Evolutionary conservation across 1,140 invertebrate genomes (phyloP), one percentile per base, ranked within the genome.

Genomic region (Eubasilissa regina): DNA sequence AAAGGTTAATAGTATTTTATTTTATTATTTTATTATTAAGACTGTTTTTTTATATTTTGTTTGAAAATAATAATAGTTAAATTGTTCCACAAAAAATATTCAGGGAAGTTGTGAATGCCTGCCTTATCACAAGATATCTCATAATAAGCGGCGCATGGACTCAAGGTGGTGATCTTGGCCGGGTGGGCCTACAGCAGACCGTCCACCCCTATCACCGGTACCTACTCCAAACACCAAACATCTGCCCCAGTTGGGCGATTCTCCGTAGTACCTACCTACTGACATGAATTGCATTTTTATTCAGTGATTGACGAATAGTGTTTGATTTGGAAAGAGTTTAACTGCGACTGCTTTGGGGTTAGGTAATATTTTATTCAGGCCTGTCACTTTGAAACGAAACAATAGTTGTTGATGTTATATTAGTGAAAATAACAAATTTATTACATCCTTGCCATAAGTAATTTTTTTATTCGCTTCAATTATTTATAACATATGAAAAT

Each of bases 101-200:
- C 17, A 19, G 25, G 11, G 11, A 6, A 64, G 60, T 64, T 64
- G 25, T 35, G 60, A 43, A 10, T 35, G 15, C 66, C 66, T 70
- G 66, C 21, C 43, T 70, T 47, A 47, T 70, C 43, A 60, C 10
- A 19, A 47, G 66, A 48, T 47, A 70, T 70, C 66, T 70, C n/a
- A 70, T 70, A 70, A 70, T 48, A 70, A 70, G 43, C 66, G 66
- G 11, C 66, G 66, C 11, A 10, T 12, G 15, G 43, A 44, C 60
- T 48, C 66, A 70, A 70, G 66, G 66, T 70, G 66, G 66, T 70
- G 60, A 70, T 70, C 66, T 70, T 12, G 45, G 43, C 66, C 66
- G 13, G 66, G 43, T 21, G 45, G 13, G 66, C 66, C 60, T 25
- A 64, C 35, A n/a, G 35, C 35, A 15, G 60, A 11, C 21, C 60